These are phyloP conservation scores for Elmis aenea DNA, from an alignment of 2,888 invertebrate genomes.

Conservation along the genomic window DNA sequence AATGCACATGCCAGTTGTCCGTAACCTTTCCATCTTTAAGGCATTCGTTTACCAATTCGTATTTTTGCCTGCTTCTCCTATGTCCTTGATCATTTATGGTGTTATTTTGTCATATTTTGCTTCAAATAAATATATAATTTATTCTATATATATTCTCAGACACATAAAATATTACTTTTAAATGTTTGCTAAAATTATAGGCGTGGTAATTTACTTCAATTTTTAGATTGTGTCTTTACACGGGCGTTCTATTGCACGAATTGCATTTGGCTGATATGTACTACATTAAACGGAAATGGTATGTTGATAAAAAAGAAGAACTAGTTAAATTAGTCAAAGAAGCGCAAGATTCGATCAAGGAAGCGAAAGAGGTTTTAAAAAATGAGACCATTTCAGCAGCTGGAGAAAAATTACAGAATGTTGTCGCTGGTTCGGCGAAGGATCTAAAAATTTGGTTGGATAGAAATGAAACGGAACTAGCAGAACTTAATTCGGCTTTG, in stretches of 20 bases:
- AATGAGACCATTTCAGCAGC: constrained; percentile 53
- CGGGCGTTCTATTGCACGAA: constrained; percentile 73
- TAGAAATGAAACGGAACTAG: constrained; percentile 43
- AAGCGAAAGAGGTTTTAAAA: constrained; percentile 48
- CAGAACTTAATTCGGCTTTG: neutral
- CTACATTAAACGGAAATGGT: constrained; percentile 47
- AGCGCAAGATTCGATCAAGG: constrained; percentile 47
- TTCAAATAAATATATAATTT: no score
- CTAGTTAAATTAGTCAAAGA: constrained; percentile 47
- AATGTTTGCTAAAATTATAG: neutral
- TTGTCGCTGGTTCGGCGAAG: constrained; percentile 49
- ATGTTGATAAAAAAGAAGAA: constrained; percentile 44
- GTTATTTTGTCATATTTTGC: no score
- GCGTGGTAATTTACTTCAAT: neutral
- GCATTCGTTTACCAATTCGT: no score
- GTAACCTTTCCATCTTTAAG: no score
- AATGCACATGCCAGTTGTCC: no score
- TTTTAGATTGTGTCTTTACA: constrained; percentile 62
- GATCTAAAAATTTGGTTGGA: constrained; percentile 50
- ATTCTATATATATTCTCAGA: neutral
- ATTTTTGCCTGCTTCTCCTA: no score
- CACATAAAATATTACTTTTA: neutral
- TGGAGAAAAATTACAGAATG: constrained; percentile 51
- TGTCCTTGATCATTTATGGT: no score
- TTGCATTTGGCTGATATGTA: constrained; percentile 56